Base-by-base conservation (phyloP, 2,113 vertebrate genomes). In the Monarcha castaneiventris region DNA sequence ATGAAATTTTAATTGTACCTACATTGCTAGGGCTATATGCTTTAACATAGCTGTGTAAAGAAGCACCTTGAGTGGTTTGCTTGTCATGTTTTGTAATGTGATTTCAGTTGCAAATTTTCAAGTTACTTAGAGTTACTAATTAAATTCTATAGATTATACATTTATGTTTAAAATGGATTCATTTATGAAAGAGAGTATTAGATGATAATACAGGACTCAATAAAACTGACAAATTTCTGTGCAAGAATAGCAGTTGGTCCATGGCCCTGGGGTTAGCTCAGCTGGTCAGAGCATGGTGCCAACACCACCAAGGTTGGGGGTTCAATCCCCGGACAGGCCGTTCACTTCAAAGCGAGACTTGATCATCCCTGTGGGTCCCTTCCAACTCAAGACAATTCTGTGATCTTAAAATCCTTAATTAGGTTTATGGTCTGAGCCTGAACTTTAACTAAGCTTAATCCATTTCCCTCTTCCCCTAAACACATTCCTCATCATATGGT, bases 271-370 rank as follows among this genome's bases (percentile, higher is more conserved):
- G 37, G 22, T 37, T 32, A 37, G 27, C 73, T 52, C 46, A 44
- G 63, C 46, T 52, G 33, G 37, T 33, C 62, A 59, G 37, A 51
- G 54, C 44, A 51, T 1, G 21, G 17, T 51, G 62, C 37, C 13
- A 51, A 29, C 35, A 49, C 8, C 20, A 86, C 37, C 54, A 77
- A 33, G 54, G 18, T 1, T 59, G 17, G 29, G 37, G 16, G 16
- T 15, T 59, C 62, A 51, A 18, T 67, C 14, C 16, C 17, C 6
- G 1, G 5, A 37, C 0, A 0, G 9, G 26, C 20, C 30, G 18
- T 32, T 11, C 72, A 35, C 32, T 21, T n/a, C 26, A 67, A 4
- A 37, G 20, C 13, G 27, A 32, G 26, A 22, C 26, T 59, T 44
- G 21, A 49, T 49, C 20, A 67, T 18, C 33, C 63, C 37, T 43